phyloP scores from a whole-genome alignment of 53 echinoderm and acorn worm genomes.

The Holothuria leucospilota region DNA sequence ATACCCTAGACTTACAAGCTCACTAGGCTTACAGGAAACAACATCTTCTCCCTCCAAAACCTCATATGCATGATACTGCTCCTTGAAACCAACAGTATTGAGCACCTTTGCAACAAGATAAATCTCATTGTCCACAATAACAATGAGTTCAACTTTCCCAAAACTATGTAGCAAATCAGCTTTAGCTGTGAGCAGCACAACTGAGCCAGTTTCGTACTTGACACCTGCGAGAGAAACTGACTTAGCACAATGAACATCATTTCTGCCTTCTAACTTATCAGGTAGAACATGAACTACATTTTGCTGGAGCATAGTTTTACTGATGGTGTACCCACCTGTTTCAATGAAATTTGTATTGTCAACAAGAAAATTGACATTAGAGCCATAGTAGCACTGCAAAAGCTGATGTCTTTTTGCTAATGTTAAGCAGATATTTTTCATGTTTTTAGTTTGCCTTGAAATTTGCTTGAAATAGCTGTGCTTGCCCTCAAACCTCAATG shows the following conservation, averaged over 20 bases:
- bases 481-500: neutral
- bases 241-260: constrained; percentile 12
- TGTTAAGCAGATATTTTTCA: constrained; percentile 38
- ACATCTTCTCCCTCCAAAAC: neutral
- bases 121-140: neutral
- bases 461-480: constrained; percentile 42
- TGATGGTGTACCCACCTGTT: constrained; percentile 1
- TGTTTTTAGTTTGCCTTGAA: constrained; percentile 22
- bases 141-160: neutral
- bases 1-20: neutral
- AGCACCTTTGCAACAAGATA: neutral
- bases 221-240: constrained; percentile 17
- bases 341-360: neutral
- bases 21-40: neutral
- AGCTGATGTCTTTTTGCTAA: constrained; percentile 24
- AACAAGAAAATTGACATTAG: constrained; percentile 16
- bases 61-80: neutral
- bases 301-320: constrained; percentile 1
- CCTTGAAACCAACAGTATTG: neutral
- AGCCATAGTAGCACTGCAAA: constrained; percentile 20
- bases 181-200: neutral
- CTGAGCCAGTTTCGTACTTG: neutral
- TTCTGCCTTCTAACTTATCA: neutral
- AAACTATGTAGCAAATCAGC: constrained; percentile 2
- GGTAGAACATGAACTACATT: neutral